Evolutionary conservation across 1,140 invertebrate genomes (phyloP), one percentile per base, ranked within the genome.

Genomic region (Acyrthosiphon pisum): DNA sequence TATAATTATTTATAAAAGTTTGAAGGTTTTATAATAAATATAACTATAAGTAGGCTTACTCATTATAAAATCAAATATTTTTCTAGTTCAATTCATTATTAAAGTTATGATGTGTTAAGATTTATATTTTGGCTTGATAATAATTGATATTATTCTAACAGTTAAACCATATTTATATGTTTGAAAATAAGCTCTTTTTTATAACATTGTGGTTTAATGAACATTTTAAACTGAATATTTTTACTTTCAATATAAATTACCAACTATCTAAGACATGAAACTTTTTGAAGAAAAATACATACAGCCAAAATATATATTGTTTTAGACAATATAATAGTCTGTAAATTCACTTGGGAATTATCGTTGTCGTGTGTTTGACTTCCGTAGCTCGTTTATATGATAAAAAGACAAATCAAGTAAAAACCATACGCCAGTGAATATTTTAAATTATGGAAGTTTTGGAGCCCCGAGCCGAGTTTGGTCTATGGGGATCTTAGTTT

Each of bases 391-490:
- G 3, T 89, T 89, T 56, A 26, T 89, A 56, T 89, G 35, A 56
- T 37, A 89, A 89, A 53, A 56, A 30, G 23, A 44, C 50, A 90
- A 56, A 41, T 41, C 50, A 60, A 90, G 53, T 4, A 90, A 41
- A 60, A 90, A 35, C 60, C 26, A 60, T 90, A 44, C 23, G 37
- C 35, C 23, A 90, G 37, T 56, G 53, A 60, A 44, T 90, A 60
- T 90, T 60, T 90, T 44, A 90, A 60, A 90, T 60, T 44, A 41
- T 90, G 6, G 37, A 90, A 90, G 53, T 90, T 90, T 90, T 26
- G 6, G 23, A 56, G 26, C 88, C 23, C 20, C 35, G 8, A 60
- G 18, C 37, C 44, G 26, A 60, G 30, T 89, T 89, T 22, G 23
- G 23, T 44, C 53, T 60, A 90, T 30, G 50, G 35, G 88, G 88